A percentile compares a stretch with the other conserved stretches of the same genome.
Evolutionary conservation across 1,140 invertebrate genomes (phyloP).

Genomic region (Pectinophora gossypiella): DNA sequence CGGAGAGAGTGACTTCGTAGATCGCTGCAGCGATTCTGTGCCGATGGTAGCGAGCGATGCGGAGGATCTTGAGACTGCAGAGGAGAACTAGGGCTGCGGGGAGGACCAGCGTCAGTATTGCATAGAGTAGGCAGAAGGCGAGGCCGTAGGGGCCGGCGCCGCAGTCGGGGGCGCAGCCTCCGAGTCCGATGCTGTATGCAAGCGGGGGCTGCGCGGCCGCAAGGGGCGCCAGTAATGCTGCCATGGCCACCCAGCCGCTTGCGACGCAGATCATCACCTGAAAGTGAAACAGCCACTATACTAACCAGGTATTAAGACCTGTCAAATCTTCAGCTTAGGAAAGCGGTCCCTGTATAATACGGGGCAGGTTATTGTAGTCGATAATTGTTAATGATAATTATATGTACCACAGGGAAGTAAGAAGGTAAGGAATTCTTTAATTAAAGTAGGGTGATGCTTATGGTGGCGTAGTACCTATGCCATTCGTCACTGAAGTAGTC

Average conservation of each 20-base stretch:
- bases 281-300: constrained; percentile 14
- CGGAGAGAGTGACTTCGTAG: constrained; percentile 88
- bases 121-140: constrained; percentile 80
- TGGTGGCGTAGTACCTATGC: too few relatives aligned
- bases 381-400: too few relatives aligned
- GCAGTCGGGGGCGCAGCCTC: constrained; percentile 82
- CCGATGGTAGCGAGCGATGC: constrained; percentile 87
- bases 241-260: constrained; percentile 72
- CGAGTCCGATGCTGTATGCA: constrained; percentile 71
- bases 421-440: too few relatives aligned
- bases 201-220: constrained; percentile 76
- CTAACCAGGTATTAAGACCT: too few relatives aligned
- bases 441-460: too few relatives aligned
- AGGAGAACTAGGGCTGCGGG: constrained; percentile 82
- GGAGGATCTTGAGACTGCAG: constrained; percentile 85
- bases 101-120: constrained; percentile 78
- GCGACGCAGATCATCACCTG: constrained; percentile 75
- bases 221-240: constrained; percentile 71
- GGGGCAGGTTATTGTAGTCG: too few relatives aligned
- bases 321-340: too few relatives aligned
- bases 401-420: too few relatives aligned
- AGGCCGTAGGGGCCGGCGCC: constrained; percentile 75
- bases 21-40: constrained; percentile 90
- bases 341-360: too few relatives aligned
- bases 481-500: too few relatives aligned